Conservation (phyloP, 2,888 invertebrate species). For the Hirtodrosophila duncani region DNA sequence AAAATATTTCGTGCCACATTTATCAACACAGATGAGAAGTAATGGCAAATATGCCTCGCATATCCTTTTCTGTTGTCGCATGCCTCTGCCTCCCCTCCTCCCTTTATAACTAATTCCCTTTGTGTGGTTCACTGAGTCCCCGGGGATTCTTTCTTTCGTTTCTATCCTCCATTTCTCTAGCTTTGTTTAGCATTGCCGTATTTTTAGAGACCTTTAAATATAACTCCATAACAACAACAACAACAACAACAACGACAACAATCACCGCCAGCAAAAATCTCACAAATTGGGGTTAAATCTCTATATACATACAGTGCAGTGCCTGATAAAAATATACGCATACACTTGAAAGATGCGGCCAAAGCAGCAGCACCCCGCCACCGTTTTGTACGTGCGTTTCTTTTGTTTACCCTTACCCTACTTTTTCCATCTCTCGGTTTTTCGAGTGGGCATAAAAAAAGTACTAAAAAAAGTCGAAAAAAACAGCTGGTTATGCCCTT, state of each 20-base stretch:
- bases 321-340: constrained; percentile 72
- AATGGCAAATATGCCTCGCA: constrained; percentile 65
- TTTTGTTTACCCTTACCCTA: constrained; percentile 68
- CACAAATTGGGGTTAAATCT: constrained; percentile 75
- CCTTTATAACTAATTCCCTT: constrained; percentile 66
- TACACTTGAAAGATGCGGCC: constrained; percentile 56
- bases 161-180: constrained; percentile 15
- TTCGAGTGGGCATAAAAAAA: constrained; percentile 18
- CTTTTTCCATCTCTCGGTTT: constrained; percentile 27
- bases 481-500: constrained; percentile 57
- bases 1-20: constrained; percentile 76
- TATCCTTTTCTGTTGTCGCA: constrained; percentile 47
- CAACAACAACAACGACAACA: constrained; percentile 32
- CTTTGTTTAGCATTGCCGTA: constrained; percentile 56
- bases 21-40: constrained; percentile 51
- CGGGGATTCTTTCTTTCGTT: constrained; percentile 30
- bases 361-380: too few species aligned
- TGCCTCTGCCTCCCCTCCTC: constrained; percentile 17
- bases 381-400: constrained; percentile 44
- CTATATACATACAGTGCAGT: constrained; percentile 35
- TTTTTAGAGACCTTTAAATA: constrained; percentile 71
- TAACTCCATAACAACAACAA: constrained; percentile 45
- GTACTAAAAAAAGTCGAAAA: constrained; percentile 24
- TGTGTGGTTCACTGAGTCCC: constrained; percentile 46
- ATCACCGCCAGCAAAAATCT: constrained; percentile 73